Base-by-base conservation (phyloP, 2,888 invertebrate genomes). In the Meteorus cinctellus region DNA sequence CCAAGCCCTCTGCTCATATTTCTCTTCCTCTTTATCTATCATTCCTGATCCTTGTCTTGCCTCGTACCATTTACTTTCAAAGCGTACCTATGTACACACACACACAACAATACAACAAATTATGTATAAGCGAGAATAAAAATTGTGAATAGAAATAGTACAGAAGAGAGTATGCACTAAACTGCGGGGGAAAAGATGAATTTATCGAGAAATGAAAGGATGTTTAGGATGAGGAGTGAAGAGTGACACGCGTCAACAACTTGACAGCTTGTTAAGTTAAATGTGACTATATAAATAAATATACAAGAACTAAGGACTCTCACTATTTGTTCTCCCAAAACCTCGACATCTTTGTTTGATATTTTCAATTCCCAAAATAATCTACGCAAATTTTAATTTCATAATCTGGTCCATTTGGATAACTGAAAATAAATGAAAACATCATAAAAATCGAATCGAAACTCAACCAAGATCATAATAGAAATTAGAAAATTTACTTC, bases 211-310 rank as follows among this genome's bases (percentile, higher is more conserved):
- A 78, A 79, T 82, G 77, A 81, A 81, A 81, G 78, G 71, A 76
- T 76, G 77, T 78, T 74, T 66, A 78, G 78, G 84, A 82, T 82
- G 84, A 86, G 87, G 85, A 84, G 84, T 83, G 84, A 86, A 87
- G 48, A 48, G 87, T 89, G 89, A 88, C 89, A 88, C 86, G 88
- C 88, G 88, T 83, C 88, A 89, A 89, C 88, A 88, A 88, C 89
- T 89, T 89, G 89, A 89, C 89, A 89, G 89, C 88, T 89, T 89
- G 89, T 89, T 89, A 89, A 84, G 82, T 83, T 87, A 86, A 87
- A 86, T 85, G 84, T 67, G 41, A 55, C 19, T 55, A 19, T 19
- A 19, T 55, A 19, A 6, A 55, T 19, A 62, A 74, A 29, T 59
- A 63, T 62, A 65, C 71, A 60, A 31, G 34, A 69, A 24, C 19